A percentile compares a stretch with the other conserved stretches of the same genome.
Evolutionary conservation across 2,113 vertebrate genomes (phyloP).

Genomic region (Athene noctua): DNA sequence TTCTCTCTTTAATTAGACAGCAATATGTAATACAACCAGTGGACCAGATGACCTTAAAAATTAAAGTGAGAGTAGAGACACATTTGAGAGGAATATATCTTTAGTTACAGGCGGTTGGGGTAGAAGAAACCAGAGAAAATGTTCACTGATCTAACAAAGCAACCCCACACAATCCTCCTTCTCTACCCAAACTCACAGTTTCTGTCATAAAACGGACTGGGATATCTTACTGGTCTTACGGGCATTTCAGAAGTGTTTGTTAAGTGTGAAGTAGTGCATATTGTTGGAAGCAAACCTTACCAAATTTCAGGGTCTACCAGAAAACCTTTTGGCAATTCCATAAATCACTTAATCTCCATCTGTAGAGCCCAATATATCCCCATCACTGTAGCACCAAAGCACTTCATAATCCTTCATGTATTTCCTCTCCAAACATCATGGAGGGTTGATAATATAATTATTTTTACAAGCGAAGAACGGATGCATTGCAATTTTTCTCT

Average conservation of each 20-base stretch:
- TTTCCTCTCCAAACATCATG: neutral
- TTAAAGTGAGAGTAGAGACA: neutral
- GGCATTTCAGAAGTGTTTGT: neutral
- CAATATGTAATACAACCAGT: neutral
- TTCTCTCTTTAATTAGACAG: slow-evolving; percentile 21
- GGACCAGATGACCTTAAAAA: slow-evolving; percentile 45
- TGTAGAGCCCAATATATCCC: neutral
- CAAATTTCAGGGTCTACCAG: neutral
- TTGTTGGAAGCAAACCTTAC: neutral
- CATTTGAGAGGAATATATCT: neutral
- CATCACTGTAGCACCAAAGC: neutral
- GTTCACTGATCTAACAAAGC: neutral
- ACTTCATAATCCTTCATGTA: neutral
- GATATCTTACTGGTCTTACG: neutral
- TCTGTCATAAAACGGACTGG: neutral
- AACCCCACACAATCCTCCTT: neutral
- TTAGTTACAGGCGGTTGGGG: neutral
- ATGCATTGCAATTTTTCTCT: neutral
- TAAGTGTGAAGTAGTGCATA: neutral
- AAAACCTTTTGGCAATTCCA: neutral
- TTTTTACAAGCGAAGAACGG: neutral
- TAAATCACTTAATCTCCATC: neutral
- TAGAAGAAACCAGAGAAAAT: neutral
- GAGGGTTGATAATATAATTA: neutral
- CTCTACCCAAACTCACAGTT: neutral